A percentile compares a stretch with the other conserved stretches of the same genome.
These are phyloP conservation scores for Balaeniceps rex DNA, from an alignment of 2,113 vertebrate genomes.

Conservation along the genomic window DNA sequence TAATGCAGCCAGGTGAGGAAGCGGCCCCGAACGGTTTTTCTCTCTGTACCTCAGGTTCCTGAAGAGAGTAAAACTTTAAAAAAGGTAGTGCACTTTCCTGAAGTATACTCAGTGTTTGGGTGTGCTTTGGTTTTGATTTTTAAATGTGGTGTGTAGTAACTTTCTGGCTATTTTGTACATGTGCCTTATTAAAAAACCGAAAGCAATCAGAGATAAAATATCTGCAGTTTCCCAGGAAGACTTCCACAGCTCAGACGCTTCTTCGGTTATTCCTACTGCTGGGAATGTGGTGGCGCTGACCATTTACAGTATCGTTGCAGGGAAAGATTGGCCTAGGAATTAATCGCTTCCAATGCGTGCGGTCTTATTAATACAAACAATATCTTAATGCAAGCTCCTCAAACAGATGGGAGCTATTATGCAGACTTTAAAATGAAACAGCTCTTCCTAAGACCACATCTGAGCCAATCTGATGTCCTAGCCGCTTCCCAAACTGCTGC, in stretches of 20 bases:
- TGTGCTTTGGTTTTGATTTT: neutral
- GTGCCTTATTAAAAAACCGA: neutral
- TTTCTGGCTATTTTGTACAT: neutral
- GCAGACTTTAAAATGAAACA: neutral
- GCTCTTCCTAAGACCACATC: neutral
- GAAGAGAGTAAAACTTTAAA: neutral
- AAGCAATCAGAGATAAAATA: neutral
- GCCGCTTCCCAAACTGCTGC: neutral
- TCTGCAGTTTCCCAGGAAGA: neutral
- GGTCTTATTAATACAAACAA: conserved; percentile 32
- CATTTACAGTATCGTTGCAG: conserved; percentile 55
- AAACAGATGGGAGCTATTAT: neutral
- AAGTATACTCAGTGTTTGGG: neutral
- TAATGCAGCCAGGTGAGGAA: conserved; percentile 96
- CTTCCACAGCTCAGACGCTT: neutral
- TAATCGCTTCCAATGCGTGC: neutral
- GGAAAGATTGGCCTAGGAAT: conserved; percentile 4
- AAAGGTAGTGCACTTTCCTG: neutral
- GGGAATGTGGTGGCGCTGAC: conserved; percentile 17
- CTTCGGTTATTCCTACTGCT: neutral
- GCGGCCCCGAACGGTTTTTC: neutral
- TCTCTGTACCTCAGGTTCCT: neutral
- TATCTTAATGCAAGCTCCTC: neutral
- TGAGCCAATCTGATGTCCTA: neutral
- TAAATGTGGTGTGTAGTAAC: neutral